phyloP scores from a whole-genome alignment of 2,888 invertebrate genomes.

The Drymonia ruficornis region DNA sequence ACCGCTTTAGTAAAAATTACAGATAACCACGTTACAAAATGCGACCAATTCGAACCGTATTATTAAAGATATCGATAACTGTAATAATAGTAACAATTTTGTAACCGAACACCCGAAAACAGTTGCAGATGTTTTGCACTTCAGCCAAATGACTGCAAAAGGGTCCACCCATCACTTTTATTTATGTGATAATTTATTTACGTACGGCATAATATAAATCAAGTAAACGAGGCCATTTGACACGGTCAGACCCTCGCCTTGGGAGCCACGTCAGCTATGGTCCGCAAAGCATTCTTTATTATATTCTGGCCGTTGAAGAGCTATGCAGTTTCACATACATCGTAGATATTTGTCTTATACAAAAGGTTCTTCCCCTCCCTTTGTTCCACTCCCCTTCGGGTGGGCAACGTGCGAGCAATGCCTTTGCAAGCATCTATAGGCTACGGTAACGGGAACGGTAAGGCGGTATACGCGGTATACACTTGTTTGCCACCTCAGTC shows the following conservation, averaged over 20 bases:
- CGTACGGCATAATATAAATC: conserved; percentile 29
- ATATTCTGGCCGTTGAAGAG: neutral
- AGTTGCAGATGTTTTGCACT: neutral
- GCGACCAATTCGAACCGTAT: too few relatives aligned
- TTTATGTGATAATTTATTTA: conserved; percentile 38
- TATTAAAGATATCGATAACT: too few relatives aligned
- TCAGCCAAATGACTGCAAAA: conserved; percentile 14
- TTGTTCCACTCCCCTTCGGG: too few relatives aligned
- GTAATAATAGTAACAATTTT: too few relatives aligned
- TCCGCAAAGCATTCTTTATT: neutral
- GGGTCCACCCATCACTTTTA: conserved; percentile 18
- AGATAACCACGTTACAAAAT: too few relatives aligned
- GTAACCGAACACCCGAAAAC: neutral
- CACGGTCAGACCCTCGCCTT: conserved; percentile 20
- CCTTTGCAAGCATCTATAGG: too few relatives aligned
- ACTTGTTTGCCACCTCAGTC: too few relatives aligned
- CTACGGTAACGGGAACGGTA: too few relatives aligned
- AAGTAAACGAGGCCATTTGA: conserved; percentile 28
- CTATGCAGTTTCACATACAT: neutral
- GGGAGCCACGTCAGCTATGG: conserved; percentile 20
- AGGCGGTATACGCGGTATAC: too few relatives aligned
- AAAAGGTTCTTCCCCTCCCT: too few relatives aligned
- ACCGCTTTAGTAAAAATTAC: too few relatives aligned
- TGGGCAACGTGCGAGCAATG: too few relatives aligned
- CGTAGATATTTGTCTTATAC: neutral